phyloP scores from a whole-genome alignment of 1,140 invertebrate species.

The Metopolophium dirhodum region DNA sequence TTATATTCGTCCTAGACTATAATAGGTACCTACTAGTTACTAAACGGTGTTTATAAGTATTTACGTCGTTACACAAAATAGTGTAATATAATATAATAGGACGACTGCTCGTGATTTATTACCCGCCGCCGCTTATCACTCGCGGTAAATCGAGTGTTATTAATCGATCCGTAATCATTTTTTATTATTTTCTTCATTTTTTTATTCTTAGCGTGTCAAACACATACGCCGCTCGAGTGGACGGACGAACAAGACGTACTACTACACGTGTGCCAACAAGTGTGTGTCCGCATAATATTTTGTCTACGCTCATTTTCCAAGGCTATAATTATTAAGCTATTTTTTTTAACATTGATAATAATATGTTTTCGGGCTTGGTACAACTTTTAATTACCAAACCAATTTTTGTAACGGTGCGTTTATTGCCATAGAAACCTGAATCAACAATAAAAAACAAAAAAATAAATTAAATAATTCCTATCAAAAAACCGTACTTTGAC shows the following conservation, averaged over 20 bases:
- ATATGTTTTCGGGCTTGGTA: no score
- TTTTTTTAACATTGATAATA: no score
- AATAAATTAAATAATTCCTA: no score
- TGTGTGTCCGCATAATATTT: not conserved
- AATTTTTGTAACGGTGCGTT: no score
- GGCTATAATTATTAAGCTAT: not conserved
- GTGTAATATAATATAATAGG: not conserved
- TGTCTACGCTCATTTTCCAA: not conserved
- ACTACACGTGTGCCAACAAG: not conserved
- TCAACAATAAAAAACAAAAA: no score
- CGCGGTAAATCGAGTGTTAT: constrained; percentile 5
- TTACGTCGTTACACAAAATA: not conserved
- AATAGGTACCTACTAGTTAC: no score
- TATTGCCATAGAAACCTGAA: no score
- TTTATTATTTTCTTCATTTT: not conserved
- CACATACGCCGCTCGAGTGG: not conserved
- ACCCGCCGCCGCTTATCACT: not conserved
- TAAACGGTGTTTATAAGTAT: not conserved
- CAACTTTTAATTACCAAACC: no score
- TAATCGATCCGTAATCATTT: not conserved
- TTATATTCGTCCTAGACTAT: not conserved
- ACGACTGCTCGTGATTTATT: not conserved
- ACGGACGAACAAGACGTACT: not conserved
- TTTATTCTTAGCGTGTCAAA: not conserved
- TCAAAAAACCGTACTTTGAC: no score